Conservation (phyloP, 2,888 invertebrate species). For the Dicyrtoma fusca region DNA sequence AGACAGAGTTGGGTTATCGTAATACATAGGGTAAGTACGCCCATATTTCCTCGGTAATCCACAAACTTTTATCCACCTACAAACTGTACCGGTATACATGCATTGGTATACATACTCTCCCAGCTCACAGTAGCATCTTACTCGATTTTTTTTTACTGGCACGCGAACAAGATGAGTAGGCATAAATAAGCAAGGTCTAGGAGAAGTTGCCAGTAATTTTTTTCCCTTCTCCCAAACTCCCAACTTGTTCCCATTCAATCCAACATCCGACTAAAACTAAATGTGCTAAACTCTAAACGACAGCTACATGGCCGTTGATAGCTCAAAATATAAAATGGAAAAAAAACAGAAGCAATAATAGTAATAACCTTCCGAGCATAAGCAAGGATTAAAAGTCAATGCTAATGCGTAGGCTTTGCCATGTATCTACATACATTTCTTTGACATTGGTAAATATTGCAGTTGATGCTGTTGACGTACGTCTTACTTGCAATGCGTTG, state of each 20-base stretch:
- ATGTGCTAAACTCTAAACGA: conserved; percentile 7
- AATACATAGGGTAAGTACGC: too few relatives aligned
- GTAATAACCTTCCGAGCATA: not conserved
- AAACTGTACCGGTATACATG: not conserved
- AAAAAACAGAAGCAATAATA: not conserved
- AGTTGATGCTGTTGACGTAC: too few relatives aligned
- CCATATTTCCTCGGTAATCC: not conserved
- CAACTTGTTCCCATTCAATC: not conserved
- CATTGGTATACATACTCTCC: too few relatives aligned
- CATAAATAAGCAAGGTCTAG: conserved; percentile 15
- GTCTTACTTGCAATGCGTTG: too few relatives aligned
- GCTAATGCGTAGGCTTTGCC: too few relatives aligned
- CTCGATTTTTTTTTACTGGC: conserved; percentile 11
- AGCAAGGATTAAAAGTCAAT: not conserved
- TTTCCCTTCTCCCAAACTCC: not conserved
- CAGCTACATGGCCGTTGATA: conserved; percentile 12
- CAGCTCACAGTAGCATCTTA: too few relatives aligned
- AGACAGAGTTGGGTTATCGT: too few relatives aligned
- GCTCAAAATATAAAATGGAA: conserved; percentile 12
- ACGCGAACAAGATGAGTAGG: conserved; percentile 18
- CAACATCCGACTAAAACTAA: not conserved
- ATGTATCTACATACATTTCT: too few relatives aligned
- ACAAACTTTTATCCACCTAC: not conserved
- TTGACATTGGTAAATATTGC: too few relatives aligned
- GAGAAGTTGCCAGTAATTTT: too few relatives aligned